Conservation (phyloP, 92 coral and sea anemone genomes). For the Chrysogorgia sp. region DNA sequence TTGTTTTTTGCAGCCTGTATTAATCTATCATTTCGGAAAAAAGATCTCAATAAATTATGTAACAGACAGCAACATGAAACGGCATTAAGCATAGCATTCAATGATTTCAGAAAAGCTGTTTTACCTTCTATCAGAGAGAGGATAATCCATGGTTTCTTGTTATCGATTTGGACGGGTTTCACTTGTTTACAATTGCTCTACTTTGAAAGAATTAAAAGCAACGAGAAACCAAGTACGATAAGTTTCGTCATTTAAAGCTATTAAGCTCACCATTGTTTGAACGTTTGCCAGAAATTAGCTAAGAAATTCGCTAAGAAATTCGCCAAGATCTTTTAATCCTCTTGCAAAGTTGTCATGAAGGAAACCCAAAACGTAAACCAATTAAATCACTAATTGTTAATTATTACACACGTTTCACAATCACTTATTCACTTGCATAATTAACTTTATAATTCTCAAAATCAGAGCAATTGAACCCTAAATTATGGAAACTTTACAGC, state of each 20-base stretch:
- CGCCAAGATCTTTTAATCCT: slow-evolving; percentile 7
- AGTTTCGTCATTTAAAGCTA: neutral
- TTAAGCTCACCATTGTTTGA: neutral
- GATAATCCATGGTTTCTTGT: neutral
- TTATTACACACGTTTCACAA: neutral
- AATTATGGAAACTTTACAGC: too few relatives aligned
- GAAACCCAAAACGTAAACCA: neutral
- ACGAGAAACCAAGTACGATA: neutral
- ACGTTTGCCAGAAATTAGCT: neutral
- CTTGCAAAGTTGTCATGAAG: slow-evolving; percentile 4
- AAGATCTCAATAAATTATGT: neutral
- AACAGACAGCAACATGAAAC: too few relatives aligned
- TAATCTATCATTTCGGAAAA: neutral
- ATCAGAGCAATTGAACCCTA: too few relatives aligned
- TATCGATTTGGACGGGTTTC: too few relatives aligned
- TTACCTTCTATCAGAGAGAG: neutral
- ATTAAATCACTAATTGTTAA: neutral
- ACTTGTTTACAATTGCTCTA: too few relatives aligned
- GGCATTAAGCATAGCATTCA: too few relatives aligned
- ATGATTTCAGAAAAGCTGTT: too few relatives aligned
- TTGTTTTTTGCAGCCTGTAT: neutral
- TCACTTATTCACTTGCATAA: too few relatives aligned
- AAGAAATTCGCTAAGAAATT: neutral
- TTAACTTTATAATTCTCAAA: too few relatives aligned
- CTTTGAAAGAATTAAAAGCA: neutral